phyloP scores from a whole-genome alignment of 2,113 vertebrate genomes.

The Microcebus murinus region DNA sequence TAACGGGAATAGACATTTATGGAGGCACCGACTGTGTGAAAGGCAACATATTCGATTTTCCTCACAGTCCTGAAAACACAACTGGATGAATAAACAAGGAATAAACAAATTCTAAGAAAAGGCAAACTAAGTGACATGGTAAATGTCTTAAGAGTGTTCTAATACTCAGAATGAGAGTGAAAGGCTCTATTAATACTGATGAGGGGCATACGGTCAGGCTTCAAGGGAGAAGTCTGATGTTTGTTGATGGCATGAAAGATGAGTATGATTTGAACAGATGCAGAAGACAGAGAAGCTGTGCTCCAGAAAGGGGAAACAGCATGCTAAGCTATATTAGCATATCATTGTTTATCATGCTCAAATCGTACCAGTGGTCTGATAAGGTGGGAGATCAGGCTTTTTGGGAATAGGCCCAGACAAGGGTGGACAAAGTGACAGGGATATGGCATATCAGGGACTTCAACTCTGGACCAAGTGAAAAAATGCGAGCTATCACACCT shows the following conservation, averaged over 20 bases:
- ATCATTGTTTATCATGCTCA: neutral
- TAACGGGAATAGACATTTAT: neutral
- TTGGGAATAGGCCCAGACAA: neutral
- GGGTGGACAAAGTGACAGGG: no score
- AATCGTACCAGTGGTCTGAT: neutral
- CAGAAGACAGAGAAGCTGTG: neutral
- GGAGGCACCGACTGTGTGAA: neutral
- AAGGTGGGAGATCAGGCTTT: neutral
- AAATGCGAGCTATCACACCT: neutral
- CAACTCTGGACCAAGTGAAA: neutral
- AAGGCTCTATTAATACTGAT: neutral
- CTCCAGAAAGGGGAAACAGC: neutral
- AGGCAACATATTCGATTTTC: neutral
- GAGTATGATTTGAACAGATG: neutral
- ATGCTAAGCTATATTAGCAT: neutral
- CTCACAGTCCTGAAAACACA: neutral
- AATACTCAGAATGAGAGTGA: neutral
- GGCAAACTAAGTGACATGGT: neutral
- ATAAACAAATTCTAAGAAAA: neutral
- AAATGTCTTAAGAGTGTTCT: neutral
- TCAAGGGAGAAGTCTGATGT: neutral
- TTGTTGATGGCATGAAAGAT: neutral
- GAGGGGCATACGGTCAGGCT: neutral
- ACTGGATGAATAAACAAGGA: neutral
- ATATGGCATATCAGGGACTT: no score